A percentile compares a stretch with the other conserved stretches of the same genome.
Evolutionary conservation across 35 echinoderm and acorn worm species (phyloP).

Genomic region (Hemicentrotus pulcherrimus): DNA sequence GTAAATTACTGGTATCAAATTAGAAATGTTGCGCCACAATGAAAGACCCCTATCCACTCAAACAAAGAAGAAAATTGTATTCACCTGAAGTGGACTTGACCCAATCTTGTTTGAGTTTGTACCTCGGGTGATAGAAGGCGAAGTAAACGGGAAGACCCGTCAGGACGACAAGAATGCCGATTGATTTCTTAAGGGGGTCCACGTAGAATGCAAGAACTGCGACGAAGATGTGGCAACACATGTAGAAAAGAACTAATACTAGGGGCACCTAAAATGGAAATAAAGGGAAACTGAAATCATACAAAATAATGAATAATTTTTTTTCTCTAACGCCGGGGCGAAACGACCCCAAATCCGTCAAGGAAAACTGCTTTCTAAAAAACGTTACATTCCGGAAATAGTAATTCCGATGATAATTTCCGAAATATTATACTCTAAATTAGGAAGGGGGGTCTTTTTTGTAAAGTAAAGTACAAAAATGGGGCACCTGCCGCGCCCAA

Average conservation of each 20-base stretch:
- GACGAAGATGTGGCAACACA: not conserved
- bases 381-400: too few relatives aligned
- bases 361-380: too few relatives aligned
- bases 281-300: not conserved
- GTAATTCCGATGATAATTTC: too few relatives aligned
- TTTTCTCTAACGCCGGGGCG: too few relatives aligned
- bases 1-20: too few relatives aligned
- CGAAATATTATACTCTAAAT: too few relatives aligned
- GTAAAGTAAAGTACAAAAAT: too few relatives aligned
- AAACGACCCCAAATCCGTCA: too few relatives aligned
- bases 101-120: not conserved
- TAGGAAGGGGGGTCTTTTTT: too few relatives aligned
- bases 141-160: slow-evolving; percentile 23
- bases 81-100: not conserved
- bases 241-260: not conserved
- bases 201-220: not conserved
- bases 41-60: too few relatives aligned
- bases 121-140: slow-evolving; percentile 13
- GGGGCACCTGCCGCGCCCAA: too few relatives aligned
- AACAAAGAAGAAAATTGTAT: not conserved
- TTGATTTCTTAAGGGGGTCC: not conserved
- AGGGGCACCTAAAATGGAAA: not conserved
- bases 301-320: not conserved
- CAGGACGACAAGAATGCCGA: not conserved
- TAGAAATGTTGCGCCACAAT: too few relatives aligned